Base-by-base conservation (phyloP, 2,113 vertebrate genomes). In the Elephas maximus region DNA sequence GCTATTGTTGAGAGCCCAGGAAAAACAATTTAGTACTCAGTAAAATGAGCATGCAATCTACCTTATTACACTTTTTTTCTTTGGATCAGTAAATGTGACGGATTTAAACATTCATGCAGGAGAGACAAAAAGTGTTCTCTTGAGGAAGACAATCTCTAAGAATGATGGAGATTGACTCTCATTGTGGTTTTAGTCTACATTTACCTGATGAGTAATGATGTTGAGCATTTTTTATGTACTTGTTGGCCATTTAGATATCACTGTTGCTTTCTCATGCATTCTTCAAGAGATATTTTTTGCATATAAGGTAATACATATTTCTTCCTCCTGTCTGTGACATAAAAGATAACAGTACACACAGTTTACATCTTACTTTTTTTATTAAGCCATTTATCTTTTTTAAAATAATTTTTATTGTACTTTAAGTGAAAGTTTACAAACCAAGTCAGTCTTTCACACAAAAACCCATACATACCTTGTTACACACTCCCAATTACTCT, bases 11-110 rank as follows among this genome's bases (percentile, higher is more conserved):
- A 88, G 33, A 96, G 73, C 28, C n/a, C 20, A 76, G 14, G 57
- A 45, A 91, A 93, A 95, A 53, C 62, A 96, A 69, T 79, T 96
- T 79, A 82, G 88, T 63, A 10, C 77, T 95, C 24, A 79, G 82
- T 79, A 79, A 95, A 97, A 93, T 83, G 79, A 91, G 18, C 60
- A 57, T n/a, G 15, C 0, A 71, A 45, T 93, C 17, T 91, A 82
- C 30, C 12, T 67, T 78, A 88, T 63, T 92, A 21, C 28, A 85
- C 2, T 84, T 83, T 8, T 41, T 57, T 48, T 63, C 91, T 80
- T 79, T 28, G 21, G 4, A 28, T 30, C 5, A 30, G 8, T 17
- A 15, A 88, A 77, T 83, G 18, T 63, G 63, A 94, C 89, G 30
- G 73, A 69, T 88, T 74, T 86, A 67, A 44, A 86, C n/a, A 33